These are phyloP conservation scores for Trichomalopsis sarcophagae DNA, from an alignment of 1,140 invertebrate species.

Conservation along the genomic window DNA sequence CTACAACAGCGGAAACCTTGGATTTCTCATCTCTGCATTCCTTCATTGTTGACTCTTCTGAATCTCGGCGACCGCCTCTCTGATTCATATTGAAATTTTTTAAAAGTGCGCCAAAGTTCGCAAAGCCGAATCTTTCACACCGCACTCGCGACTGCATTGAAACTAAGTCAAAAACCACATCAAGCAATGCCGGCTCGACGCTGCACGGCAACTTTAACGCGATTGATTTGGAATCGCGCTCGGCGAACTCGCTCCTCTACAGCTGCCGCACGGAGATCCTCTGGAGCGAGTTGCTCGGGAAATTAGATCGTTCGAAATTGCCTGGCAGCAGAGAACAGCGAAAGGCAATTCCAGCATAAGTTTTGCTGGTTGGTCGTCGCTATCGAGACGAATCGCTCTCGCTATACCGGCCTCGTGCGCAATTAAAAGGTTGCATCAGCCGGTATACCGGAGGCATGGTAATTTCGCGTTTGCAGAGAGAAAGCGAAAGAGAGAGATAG, in stretches of 20 bases:
- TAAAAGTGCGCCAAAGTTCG: too few relatives aligned
- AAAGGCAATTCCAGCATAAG: constrained; percentile 33
- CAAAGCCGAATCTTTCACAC: too few relatives aligned
- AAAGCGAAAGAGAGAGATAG: background rate
- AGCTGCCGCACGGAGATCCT: background rate
- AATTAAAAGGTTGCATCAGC: constrained; percentile 60
- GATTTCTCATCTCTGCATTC: constrained; percentile 22
- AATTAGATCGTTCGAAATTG: constrained; percentile 44
- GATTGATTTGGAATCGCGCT: background rate
- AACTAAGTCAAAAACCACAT: background rate
- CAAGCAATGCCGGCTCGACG: background rate
- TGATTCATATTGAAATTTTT: background rate
- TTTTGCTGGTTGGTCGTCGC: background rate
- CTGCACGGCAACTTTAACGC: constrained; percentile 12
- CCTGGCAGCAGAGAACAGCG: background rate
- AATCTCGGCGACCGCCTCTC: background rate
- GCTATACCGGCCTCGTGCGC: constrained; percentile 17
- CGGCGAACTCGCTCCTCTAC: background rate
- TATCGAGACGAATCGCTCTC: constrained; percentile 52
- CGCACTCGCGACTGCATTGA: background rate
- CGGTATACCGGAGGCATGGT: constrained; percentile 55
- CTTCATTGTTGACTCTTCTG: background rate
- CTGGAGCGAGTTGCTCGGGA: background rate
- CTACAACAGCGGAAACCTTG: constrained; percentile 30
- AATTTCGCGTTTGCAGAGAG: constrained; percentile 52